Conservation (phyloP, 1,140 invertebrate species). For the Lineus longissimus region DNA sequence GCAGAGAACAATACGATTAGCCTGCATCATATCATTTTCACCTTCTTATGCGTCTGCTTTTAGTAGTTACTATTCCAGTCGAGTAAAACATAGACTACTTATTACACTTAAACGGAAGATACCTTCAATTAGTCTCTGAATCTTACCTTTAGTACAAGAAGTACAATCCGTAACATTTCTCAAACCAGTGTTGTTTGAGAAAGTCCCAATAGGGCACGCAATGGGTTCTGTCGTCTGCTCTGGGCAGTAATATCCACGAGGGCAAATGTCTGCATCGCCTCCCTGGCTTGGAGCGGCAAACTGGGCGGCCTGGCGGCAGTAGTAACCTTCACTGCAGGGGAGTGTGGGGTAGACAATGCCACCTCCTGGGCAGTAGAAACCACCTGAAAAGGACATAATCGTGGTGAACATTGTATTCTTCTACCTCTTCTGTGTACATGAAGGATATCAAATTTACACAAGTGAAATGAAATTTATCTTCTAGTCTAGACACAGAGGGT, state of each 20-base stretch:
- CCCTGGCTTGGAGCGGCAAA: conserved; percentile 40
- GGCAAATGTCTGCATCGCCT: conserved; percentile 34
- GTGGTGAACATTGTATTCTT: no score
- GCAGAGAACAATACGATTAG: no score
- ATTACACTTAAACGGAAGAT: no score
- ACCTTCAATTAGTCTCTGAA: no score
- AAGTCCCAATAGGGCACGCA: conserved; percentile 42
- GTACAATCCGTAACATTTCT: conserved; percentile 42
- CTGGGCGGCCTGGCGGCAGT: conserved; percentile 34
- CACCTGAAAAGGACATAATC: conserved; percentile 38
- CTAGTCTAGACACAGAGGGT: no score
- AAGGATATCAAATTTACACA: no score
- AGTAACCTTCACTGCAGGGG: conserved; percentile 41
- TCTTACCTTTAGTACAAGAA: conserved; percentile 37
- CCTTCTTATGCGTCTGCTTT: no score
- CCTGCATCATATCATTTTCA: no score
- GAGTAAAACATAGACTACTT: no score
- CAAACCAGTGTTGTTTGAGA: conserved; percentile 35
- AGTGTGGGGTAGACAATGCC: conserved; percentile 34
- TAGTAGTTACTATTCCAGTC: no score
- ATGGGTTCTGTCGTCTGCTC: conserved; percentile 39
- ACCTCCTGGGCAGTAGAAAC: conserved; percentile 39
- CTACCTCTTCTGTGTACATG: no score
- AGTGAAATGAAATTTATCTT: no score
- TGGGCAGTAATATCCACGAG: conserved; percentile 47